Percentiles rank a stretch among this genome's conserved stretches.
Evolutionary conservation across 2,797 vertebrate genomes (phyloP).

Genomic region (Danionella dracula): DNA sequence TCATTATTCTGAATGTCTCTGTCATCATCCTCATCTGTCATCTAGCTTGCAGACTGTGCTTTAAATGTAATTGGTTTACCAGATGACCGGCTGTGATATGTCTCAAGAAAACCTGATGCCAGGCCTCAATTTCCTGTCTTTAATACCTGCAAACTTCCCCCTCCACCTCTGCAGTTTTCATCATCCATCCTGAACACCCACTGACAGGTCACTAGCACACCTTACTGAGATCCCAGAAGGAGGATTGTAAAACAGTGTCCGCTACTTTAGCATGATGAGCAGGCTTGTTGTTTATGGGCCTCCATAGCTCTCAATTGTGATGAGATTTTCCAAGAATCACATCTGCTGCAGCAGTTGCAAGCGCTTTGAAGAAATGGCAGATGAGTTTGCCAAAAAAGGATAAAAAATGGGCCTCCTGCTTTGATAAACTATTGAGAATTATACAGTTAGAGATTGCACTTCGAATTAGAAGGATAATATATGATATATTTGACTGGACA

Average conservation of each 20-base stretch:
- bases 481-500: too few species aligned
- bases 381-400: constrained; percentile 35
- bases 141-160: constrained; percentile 37
- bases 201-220: constrained; percentile 56
- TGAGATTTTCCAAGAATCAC: constrained; percentile 61
- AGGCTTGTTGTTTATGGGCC: constrained; percentile 10
- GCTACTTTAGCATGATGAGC: constrained; percentile 16
- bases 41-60: constrained; percentile 40
- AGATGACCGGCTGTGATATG: constrained; percentile 25
- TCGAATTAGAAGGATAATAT: too few species aligned
- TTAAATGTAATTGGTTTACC: constrained; percentile 15
- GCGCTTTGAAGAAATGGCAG: constrained; percentile 44
- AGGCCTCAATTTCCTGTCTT: constrained; percentile 40
- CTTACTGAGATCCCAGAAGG: constrained; percentile 31
- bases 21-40: background rate
- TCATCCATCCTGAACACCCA: constrained; percentile 49
- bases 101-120: constrained; percentile 26
- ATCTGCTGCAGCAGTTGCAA: constrained; percentile 63
- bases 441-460: background rate
- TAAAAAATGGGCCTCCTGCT: constrained; percentile 37
- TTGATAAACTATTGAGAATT: constrained; percentile 55
- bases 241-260: constrained; percentile 16
- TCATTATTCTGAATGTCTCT: background rate
- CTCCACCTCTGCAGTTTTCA: constrained; percentile 38
- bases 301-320: constrained; percentile 40